Percentiles rank a stretch among this genome's conserved stretches.
Conservation (phyloP, 2,888 invertebrate genomes). For the Trachelus iudaicus region DNA sequence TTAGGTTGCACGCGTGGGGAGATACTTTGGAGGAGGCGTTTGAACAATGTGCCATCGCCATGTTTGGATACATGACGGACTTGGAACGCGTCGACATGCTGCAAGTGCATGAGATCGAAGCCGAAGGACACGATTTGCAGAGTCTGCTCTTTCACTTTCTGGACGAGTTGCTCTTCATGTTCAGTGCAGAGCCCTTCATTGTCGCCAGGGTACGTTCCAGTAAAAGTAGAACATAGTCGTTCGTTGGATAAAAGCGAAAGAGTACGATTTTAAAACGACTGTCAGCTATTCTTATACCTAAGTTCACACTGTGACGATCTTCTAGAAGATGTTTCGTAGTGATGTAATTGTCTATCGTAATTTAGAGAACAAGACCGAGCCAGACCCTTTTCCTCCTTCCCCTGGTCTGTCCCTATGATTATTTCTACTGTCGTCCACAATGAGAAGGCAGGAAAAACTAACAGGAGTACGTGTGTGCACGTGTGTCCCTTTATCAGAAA, state of each 20-base stretch:
- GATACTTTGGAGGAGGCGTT: constrained; percentile 87
- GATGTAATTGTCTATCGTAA: background rate
- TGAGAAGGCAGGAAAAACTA: background rate
- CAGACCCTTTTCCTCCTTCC: background rate
- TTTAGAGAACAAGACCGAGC: background rate
- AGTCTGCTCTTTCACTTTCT: constrained; percentile 92
- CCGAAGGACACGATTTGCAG: constrained; percentile 88
- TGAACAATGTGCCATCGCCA: constrained; percentile 93
- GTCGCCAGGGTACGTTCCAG: constrained; percentile 72
- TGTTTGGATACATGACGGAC: constrained; percentile 99
- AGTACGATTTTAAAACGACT: background rate
- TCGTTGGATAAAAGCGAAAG: background rate
- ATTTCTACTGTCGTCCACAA: background rate
- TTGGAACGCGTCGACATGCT: constrained; percentile 84
- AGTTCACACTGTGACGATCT: background rate
- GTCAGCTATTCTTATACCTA: background rate
- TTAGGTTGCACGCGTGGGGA: constrained; percentile 93
- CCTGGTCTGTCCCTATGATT: background rate
- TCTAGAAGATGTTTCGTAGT: background rate
- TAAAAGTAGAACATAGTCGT: background rate
- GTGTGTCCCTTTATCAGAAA: constrained; percentile 73
- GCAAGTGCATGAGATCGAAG: constrained; percentile 84
- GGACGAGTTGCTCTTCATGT: constrained; percentile 93
- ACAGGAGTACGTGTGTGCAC: background rate
- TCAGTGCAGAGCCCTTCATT: constrained; percentile 91